These are phyloP conservation scores for Nylanderia fulva DNA, from an alignment of 1,140 invertebrate species.

Conservation along the genomic window DNA sequence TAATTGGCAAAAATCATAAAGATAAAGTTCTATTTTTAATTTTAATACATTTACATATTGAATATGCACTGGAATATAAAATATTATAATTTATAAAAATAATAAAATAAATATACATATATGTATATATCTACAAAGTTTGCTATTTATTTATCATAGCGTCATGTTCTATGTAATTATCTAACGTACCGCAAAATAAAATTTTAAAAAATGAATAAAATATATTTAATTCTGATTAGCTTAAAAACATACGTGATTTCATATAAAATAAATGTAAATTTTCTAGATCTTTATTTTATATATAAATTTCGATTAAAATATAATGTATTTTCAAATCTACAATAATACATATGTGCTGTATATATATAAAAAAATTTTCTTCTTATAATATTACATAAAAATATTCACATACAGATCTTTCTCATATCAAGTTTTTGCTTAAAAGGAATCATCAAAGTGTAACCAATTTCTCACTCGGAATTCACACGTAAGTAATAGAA, in stretches of 20 bases:
- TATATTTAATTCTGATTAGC: background rate
- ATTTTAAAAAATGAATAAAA: background rate
- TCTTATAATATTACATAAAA: background rate
- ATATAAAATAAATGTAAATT: background rate
- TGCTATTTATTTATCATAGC: background rate
- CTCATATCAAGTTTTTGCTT: slow-evolving; percentile 5
- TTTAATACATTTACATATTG: background rate
- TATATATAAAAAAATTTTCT: background rate
- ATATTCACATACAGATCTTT: background rate
- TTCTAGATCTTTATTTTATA: background rate
- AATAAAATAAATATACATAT: background rate
- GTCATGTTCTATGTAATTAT: background rate
- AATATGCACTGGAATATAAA: background rate
- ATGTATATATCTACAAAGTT: background rate
- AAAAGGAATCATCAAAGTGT: slow-evolving; percentile 38
- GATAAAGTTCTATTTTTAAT: background rate
- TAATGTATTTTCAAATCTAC: background rate
- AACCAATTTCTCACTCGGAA: slow-evolving; percentile 45
- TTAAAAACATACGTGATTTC: background rate
- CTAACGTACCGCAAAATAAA: background rate
- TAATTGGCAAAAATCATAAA: background rate
- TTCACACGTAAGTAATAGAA: slow-evolving; percentile 51
- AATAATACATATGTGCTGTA: no score
- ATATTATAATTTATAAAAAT: background rate
- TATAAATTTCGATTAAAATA: background rate